phyloP scores from a whole-genome alignment of 2,797 vertebrate genomes.

The Zalophus californianus region DNA sequence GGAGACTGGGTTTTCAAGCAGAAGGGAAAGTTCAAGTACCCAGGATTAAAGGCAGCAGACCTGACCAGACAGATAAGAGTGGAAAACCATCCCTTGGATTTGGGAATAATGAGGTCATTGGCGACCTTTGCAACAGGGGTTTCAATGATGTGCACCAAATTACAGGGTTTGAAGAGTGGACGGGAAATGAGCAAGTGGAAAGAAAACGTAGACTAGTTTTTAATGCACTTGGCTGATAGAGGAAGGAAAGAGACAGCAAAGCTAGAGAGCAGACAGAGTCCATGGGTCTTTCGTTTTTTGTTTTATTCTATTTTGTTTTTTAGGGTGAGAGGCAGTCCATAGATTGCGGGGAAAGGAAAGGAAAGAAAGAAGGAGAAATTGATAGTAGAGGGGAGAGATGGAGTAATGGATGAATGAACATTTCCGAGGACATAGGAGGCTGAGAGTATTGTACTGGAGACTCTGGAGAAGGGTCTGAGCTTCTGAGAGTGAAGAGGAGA shows the following conservation, averaged over 20 bases:
- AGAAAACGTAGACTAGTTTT: neutral
- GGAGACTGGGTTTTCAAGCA: neutral
- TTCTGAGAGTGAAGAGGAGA: neutral
- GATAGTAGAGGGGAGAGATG: neutral
- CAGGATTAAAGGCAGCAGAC: neutral
- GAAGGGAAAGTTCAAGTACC: neutral
- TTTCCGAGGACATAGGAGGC: neutral
- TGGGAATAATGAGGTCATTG: neutral
- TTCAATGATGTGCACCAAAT: neutral
- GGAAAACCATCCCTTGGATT: neutral
- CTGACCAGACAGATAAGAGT: neutral
- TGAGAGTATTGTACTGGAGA: neutral
- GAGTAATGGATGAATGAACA: neutral
- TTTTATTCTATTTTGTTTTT: neutral
- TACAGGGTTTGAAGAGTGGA: neutral
- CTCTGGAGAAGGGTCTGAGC: neutral
- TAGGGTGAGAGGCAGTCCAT: neutral
- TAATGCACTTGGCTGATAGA: neutral
- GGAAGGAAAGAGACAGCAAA: neutral
- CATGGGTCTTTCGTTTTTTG: neutral
- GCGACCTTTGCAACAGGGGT: neutral
- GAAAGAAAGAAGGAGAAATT: neutral
- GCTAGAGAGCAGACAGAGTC: neutral
- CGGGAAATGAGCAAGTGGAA: neutral
- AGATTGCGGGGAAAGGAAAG: neutral